Evolutionary conservation across 2,113 vertebrate genomes (phyloP), one percentile per base, ranked within the genome.

Genomic region (Acanthisitta chloris): DNA sequence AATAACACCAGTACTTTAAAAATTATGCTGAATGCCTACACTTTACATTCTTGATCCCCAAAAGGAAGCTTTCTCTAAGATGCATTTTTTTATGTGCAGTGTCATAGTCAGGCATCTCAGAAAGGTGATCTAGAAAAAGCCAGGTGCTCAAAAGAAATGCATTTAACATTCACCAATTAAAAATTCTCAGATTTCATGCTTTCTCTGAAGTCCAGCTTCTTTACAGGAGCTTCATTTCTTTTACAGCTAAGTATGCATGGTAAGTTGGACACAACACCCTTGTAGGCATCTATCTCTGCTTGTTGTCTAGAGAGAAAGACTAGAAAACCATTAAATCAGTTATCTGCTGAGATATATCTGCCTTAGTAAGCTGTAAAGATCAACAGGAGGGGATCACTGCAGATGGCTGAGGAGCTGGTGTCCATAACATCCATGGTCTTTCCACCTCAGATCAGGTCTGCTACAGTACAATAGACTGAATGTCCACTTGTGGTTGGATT

Each of bases 381-480:
- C 20, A 26, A 25, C 25, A 61, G 10, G 6, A 64, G 5, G 1
- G 1, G 12, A 48, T n/a, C n/a, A 33, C 25, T n/a, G 3, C 8
- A 40, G 5, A 48, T 6, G 64, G 5, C 3, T 66, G 48, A 46
- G 16, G 31, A 67, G 12, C 19, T 66, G 5, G 2, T 29, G 23
- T 62, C 33, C 25, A 3, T 5, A 46, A 5, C 4, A 8, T 3
- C 4, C 6, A 3, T 4, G 3, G 0, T 5, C 31, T 82, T 70
- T 36, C 25, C 31, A 36, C 8, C 29, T 78, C 4, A 17, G 5
- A 45, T 31, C 26, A 59, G 2, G 6, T 52, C 21, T 70, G 15
- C 16, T 24, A 1, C 3, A 26, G 15, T 23, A 8, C 49, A 21
- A 2, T 19, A 8, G 31, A 4, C 12, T 62, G 42, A 82, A 45